Evolutionary conservation across 2,797 vertebrate species (phyloP), one percentile per base, ranked within the genome.

Genomic region (Sebastes matsubarae): DNA sequence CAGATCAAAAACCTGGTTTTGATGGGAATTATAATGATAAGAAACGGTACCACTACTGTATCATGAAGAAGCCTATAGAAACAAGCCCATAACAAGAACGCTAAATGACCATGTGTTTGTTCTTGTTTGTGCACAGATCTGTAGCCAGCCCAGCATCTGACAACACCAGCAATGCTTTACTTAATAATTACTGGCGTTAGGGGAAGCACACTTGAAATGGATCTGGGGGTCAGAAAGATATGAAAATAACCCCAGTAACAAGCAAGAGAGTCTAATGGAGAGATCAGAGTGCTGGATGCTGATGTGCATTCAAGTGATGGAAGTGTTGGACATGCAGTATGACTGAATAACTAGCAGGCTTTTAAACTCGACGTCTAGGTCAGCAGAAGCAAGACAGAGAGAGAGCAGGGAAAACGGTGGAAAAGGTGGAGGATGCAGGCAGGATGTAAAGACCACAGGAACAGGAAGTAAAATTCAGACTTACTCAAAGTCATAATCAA

Each of bases 401-500:
- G 42, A 68, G 67, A 75, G 65, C 58, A 71, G 75, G 58, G 66
- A 16, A 57, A 72, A 71, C 2, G 5, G 76, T 61, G 73, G 81
- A 68, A 36, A 67, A 20, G 79, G 55, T 22, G 30, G 30, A 86
- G 73, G 77, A 87, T 82, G 88, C 80, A 88, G 84, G 84, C 87
- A 84, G 80, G 85, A 88, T 42, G 87, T 75, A 60, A 80, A 95
- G 93, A 96, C 93, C 94, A 96, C 95, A 96, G 95, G 95, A 96
- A 91, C 96, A 96, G 96, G 96, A 95, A 90, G 95, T 94, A 97
- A 96, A 96, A 94, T 96, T 96, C 95, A 95, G 96, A 99, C 98
- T 99, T 99, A 99, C 98, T 99, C 98, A 97, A 99, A 99, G 98
- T 99, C 98, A 99, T 99, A 99, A 98, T 99, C 98, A 99, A 99